These are phyloP conservation scores for Hestina assimilis DNA, from an alignment of 1,140 invertebrate species.

Conservation along the genomic window DNA sequence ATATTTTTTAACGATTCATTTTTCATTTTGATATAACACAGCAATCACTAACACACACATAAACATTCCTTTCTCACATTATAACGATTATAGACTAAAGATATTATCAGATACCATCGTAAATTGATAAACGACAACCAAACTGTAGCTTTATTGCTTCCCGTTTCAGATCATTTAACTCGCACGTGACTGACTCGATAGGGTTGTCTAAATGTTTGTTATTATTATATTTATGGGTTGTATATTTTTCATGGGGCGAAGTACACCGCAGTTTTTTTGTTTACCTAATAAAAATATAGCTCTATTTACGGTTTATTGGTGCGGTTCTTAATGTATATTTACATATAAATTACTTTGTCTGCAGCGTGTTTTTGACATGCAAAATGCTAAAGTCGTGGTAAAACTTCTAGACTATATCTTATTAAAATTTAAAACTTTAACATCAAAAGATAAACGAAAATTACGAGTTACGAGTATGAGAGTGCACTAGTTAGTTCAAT, in stretches of 20 bases:
- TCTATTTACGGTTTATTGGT: conserved; percentile 24
- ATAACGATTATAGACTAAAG: conserved; percentile 23
- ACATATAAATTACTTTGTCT: background rate
- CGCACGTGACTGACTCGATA: conserved; percentile 63
- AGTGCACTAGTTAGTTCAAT: too few species aligned
- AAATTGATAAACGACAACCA: conserved; percentile 69
- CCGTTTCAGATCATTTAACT: conserved; percentile 68
- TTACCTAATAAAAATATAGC: conserved; percentile 28
- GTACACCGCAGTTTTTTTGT: conserved; percentile 22
- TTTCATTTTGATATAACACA: background rate
- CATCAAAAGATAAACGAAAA: conserved; percentile 19
- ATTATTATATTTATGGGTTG: conserved; percentile 55
- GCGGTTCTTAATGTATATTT: conserved; percentile 1
- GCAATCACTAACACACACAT: background rate
- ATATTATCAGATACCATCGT: conserved; percentile 39
- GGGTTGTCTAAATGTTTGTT: conserved; percentile 62
- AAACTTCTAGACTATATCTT: background rate
- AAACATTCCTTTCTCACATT: conserved; percentile 20
- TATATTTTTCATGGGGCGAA: conserved; percentile 28
- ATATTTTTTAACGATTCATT: too few species aligned
- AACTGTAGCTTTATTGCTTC: conserved; percentile 69
- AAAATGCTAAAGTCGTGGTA: background rate
- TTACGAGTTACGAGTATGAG: too few species aligned
- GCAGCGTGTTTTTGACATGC: background rate
- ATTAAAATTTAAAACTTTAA: conserved; percentile 16